Evolutionary conservation across 2,113 vertebrate species (phyloP).

Genomic region (Cottus gobio): DNA sequence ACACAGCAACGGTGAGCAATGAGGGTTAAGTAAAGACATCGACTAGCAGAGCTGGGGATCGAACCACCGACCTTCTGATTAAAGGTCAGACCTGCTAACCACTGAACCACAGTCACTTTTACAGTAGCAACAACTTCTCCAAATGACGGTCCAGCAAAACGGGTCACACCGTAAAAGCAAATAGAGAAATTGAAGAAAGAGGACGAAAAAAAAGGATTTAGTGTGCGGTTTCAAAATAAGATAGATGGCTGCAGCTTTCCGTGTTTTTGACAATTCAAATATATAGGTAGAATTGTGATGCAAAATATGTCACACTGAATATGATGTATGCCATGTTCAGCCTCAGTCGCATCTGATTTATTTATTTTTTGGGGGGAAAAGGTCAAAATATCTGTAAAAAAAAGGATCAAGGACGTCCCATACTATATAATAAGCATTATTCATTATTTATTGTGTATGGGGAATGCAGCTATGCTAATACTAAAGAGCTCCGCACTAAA

Average conservation of each 20-base stretch:
- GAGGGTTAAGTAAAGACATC: too few species aligned
- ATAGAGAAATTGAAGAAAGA: background rate
- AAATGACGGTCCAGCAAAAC: conserved; percentile 13
- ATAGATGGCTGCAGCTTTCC: conserved; percentile 5
- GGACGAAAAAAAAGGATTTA: background rate
- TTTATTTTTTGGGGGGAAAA: background rate
- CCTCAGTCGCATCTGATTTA: background rate
- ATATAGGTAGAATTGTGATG: background rate
- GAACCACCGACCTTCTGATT: too few species aligned
- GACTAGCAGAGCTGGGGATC: too few species aligned
- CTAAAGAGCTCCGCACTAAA: conserved; percentile 1
- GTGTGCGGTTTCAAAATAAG: background rate
- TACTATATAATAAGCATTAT: background rate
- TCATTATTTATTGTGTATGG: background rate
- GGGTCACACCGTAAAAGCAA: conserved; percentile 26
- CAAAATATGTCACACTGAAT: background rate
- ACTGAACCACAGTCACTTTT: too few species aligned
- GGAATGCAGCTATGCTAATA: background rate
- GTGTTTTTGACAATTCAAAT: background rate
- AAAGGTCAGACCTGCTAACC: too few species aligned
- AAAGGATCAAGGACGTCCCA: background rate
- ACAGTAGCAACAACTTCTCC: conserved; percentile 22
- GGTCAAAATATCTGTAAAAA: background rate
- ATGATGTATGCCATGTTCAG: background rate
- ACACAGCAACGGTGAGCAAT: too few species aligned